Evolutionary conservation across 1,140 invertebrate genomes (phyloP).

Genomic region (Coptotermes formosanus): DNA sequence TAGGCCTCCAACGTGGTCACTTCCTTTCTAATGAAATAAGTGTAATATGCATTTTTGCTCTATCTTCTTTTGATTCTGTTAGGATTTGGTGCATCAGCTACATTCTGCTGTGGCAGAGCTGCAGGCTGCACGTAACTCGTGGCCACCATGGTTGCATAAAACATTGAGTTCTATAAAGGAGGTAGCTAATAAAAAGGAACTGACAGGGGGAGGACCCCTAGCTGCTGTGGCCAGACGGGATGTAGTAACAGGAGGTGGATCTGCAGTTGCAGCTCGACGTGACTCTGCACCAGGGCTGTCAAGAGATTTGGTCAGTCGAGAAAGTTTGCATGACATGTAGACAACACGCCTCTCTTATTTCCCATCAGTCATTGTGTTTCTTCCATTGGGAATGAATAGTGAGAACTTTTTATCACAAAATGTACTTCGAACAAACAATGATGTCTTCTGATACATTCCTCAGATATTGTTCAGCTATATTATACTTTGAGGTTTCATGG

Average conservation of each 20-base stretch:
- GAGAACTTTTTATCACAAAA: not conserved
- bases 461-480: not conserved
- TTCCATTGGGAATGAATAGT: not conserved
- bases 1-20: too few relatives aligned
- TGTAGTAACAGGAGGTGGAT: not conserved
- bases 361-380: not conserved
- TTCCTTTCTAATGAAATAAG: not conserved
- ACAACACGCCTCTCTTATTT: not conserved
- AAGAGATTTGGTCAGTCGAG: constrained; percentile 25
- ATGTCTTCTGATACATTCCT: not conserved
- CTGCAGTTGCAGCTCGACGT: constrained; percentile 5
- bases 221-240: not conserved
- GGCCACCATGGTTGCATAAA: constrained; percentile 87
- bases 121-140: constrained; percentile 72
- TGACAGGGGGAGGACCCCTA: constrained; percentile 18
- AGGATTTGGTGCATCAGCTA: constrained; percentile 92
- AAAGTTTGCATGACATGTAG: constrained; percentile 30
- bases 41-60: not conserved
- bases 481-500: not conserved
- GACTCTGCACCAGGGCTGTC: constrained; percentile 32
- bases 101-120: constrained; percentile 78
- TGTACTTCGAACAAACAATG: not conserved
- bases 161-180: constrained; percentile 74
- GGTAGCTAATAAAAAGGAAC: constrained; percentile 50
- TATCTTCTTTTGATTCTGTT: constrained; percentile 30